Conservation (phyloP, 2,888 invertebrate species). For the Protophormia terraenovae region DNA sequence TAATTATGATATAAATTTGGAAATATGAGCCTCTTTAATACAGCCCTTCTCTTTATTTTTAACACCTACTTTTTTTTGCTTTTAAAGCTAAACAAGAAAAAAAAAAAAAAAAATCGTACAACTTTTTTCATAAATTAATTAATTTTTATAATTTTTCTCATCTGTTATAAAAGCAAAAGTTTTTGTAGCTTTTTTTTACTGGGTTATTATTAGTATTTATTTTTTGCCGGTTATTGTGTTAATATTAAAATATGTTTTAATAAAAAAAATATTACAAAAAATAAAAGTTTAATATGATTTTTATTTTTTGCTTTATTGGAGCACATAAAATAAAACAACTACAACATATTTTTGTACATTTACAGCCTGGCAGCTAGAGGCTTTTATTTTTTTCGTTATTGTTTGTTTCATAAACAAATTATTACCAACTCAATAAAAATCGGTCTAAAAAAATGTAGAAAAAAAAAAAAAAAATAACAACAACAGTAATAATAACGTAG, state of each 20-base stretch:
- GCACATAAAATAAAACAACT: not conserved
- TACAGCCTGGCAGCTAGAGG: not conserved
- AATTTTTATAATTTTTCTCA: not conserved
- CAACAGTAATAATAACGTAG: not conserved
- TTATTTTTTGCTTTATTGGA: not conserved
- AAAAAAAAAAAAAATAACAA: not conserved
- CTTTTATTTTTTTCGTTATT: constrained; percentile 9
- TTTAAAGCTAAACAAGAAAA: too few relatives aligned
- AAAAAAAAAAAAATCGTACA: too few relatives aligned
- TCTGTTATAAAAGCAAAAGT: not conserved
- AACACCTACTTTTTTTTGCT: too few relatives aligned
- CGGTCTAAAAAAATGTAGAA: constrained; percentile 5
- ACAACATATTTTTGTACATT: not conserved
- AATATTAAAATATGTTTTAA: constrained; percentile 25
- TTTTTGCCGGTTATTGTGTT: not conserved
- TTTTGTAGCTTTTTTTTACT: not conserved
- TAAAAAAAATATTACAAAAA: not conserved
- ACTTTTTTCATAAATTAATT: too few relatives aligned
- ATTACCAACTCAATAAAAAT: constrained; percentile 60
- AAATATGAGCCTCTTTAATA: too few relatives aligned
- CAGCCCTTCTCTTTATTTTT: too few relatives aligned
- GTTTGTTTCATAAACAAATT: constrained; percentile 54
- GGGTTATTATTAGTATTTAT: not conserved
- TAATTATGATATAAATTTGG: too few relatives aligned
- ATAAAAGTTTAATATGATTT: not conserved